phyloP scores from a whole-genome alignment of 92 coral and sea anemone species.

The Porites cylindrica region DNA sequence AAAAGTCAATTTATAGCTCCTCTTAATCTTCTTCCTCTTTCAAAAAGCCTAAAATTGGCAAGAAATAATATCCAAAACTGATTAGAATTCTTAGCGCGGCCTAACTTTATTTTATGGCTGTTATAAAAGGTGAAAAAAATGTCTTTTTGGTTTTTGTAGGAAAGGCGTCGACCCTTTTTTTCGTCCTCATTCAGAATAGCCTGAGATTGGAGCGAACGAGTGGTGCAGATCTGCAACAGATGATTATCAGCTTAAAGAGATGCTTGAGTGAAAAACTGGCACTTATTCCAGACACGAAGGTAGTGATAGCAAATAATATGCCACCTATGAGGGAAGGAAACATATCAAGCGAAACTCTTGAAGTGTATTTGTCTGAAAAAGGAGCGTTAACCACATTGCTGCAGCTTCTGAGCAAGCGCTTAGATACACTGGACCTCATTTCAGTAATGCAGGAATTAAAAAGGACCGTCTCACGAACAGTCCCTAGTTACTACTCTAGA shows the following conservation, averaged over 20 bases:
- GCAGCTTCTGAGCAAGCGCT: slow-evolving; percentile 11
- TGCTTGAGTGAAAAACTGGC: background rate
- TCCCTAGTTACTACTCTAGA: background rate
- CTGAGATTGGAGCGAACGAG: no score
- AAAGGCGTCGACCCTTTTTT: background rate
- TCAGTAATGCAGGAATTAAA: background rate
- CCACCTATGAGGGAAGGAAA: background rate
- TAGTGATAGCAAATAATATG: background rate
- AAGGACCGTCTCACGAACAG: background rate
- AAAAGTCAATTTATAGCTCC: no score
- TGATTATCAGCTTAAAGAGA: background rate
- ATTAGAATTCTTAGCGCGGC: no score
- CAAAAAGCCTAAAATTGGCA: no score
- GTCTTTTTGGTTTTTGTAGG: background rate
- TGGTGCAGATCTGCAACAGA: no score
- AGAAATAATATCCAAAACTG: no score
- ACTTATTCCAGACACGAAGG: background rate
- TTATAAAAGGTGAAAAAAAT: no score
- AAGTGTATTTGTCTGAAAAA: no score
- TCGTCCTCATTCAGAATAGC: background rate
- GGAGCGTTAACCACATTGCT: background rate
- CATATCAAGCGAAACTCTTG: background rate
- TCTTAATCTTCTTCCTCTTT: no score
- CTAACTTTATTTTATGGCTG: no score
- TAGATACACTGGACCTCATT: background rate